Conservation (phyloP, 2,113 vertebrate genomes). For the Protomyctophum bolini region DNA sequence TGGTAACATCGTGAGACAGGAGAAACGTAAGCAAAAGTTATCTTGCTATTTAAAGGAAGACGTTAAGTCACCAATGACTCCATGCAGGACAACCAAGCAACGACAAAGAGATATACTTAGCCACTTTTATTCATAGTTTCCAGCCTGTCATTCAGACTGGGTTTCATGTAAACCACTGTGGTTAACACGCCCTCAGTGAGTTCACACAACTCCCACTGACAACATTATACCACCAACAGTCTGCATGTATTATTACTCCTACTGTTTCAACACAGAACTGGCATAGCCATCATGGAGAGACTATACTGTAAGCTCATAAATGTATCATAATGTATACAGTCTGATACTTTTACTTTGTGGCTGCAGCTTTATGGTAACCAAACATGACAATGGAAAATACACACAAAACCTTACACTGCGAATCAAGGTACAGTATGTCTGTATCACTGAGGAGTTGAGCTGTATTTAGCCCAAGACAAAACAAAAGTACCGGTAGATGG, state of each 20-base stretch:
- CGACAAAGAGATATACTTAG: no score
- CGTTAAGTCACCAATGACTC: no score
- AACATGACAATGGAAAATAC: conserved; percentile 46
- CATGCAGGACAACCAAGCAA: no score
- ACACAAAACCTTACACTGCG: conserved; percentile 25
- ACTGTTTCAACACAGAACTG: neutral
- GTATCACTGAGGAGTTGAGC: conserved; percentile 45
- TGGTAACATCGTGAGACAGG: neutral
- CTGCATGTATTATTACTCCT: neutral
- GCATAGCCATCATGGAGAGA: neutral
- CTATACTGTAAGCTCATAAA: neutral
- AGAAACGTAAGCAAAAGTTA: no score
- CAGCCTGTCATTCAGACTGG: neutral
- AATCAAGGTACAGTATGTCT: conserved; percentile 40
- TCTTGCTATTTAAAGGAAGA: no score
- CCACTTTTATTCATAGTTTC: neutral
- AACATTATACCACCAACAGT: neutral
- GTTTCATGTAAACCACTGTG: no score
- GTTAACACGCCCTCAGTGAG: no score
- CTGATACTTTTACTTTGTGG: conserved; percentile 24
- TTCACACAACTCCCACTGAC: no score
- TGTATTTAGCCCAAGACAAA: conserved; percentile 5
- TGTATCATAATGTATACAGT: neutral
- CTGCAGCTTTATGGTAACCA: conserved; percentile 21
- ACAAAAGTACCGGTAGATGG: no score